Conservation (phyloP, 2,888 invertebrate species). For the Pachycephus smyrnensis region DNA sequence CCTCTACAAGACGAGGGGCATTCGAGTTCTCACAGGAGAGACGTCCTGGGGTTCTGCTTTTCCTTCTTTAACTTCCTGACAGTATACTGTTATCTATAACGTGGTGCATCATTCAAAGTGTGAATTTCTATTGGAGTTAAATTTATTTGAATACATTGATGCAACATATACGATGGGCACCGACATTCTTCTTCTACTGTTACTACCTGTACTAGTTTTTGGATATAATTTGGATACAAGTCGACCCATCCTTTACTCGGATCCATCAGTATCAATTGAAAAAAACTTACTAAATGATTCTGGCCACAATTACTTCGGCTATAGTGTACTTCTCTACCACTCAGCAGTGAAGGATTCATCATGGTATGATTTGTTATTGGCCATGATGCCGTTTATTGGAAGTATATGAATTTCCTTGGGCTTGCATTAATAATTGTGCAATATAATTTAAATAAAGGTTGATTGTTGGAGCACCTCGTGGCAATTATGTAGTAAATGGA, state of each 20-base stretch:
- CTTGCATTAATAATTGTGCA: too few relatives aligned
- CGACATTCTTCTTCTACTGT: conserved; percentile 7
- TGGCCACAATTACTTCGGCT: conserved; percentile 47
- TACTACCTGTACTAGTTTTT: conserved; percentile 23
- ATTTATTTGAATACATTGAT: not conserved
- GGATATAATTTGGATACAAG: conserved; percentile 44
- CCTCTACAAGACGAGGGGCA: too few relatives aligned
- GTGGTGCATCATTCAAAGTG: too few relatives aligned
- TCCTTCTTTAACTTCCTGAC: too few relatives aligned
- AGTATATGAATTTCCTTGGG: too few relatives aligned
- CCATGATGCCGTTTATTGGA: too few relatives aligned
- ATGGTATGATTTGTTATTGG: not conserved
- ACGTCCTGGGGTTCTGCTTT: too few relatives aligned
- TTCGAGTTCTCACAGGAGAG: too few relatives aligned
- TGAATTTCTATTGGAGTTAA: not conserved
- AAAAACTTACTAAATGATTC: not conserved
- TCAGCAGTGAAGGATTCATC: not conserved
- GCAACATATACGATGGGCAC: not conserved
- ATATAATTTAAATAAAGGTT: conserved; percentile 56
- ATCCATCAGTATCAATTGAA: not conserved
- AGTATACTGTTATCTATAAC: too few relatives aligned
- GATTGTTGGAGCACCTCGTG: conserved; percentile 70
- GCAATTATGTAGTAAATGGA: conserved; percentile 62
- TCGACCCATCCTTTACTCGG: conserved; percentile 31
- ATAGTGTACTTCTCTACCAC: conserved; percentile 38